These are phyloP conservation scores for Psylliodes chrysocephalus DNA, from an alignment of 2,888 invertebrate species.

Conservation along the genomic window DNA sequence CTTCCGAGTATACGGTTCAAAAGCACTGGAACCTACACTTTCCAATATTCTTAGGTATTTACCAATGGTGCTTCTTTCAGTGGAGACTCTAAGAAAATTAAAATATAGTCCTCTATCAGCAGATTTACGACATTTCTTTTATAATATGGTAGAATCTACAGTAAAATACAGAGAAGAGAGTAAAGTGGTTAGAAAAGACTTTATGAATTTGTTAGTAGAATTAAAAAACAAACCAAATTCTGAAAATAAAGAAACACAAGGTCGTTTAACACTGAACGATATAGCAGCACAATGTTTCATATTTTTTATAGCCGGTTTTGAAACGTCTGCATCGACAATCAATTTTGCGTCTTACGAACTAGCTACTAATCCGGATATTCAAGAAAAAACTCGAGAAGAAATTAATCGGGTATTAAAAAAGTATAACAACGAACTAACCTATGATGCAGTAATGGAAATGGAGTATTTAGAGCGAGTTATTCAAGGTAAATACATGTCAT, in stretches of 20 bases:
- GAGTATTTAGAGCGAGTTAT: neutral
- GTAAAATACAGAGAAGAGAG: neutral
- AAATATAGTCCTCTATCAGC: neutral
- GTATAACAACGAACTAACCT: neutral
- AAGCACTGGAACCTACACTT: neutral
- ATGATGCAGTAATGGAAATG: constrained; percentile 1
- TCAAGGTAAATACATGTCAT: neutral
- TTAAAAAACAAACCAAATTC: neutral
- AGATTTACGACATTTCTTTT: neutral
- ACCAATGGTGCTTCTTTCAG: neutral
- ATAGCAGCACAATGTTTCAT: constrained; percentile 1
- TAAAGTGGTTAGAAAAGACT: neutral
- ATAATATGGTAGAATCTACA: neutral
- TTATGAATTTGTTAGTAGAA: neutral
- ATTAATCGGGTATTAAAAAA: neutral
- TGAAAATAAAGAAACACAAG: neutral
- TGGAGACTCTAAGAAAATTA: neutral
- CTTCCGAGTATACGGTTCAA: neutral
- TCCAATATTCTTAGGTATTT: neutral
- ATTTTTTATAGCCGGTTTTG: neutral
- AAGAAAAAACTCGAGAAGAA: neutral
- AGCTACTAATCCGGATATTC: neutral
- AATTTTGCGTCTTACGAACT: neutral
- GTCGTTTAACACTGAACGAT: neutral
- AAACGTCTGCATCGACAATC: neutral